Conservation (phyloP, 2,888 invertebrate species). For the Megalurothrips usitatus region DNA sequence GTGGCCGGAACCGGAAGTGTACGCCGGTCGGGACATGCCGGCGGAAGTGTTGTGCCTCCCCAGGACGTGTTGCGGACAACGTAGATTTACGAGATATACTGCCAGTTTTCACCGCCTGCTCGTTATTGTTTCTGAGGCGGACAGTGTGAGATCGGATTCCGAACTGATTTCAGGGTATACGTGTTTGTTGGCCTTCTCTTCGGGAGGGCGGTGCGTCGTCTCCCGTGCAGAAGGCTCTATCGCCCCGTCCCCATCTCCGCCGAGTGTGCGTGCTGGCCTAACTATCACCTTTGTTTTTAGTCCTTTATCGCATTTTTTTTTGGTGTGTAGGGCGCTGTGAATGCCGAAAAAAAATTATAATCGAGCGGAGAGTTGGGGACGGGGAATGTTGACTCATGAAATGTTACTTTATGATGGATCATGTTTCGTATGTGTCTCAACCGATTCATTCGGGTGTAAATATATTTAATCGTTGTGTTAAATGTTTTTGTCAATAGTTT, state of each 20-base stretch:
- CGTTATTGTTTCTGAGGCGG: neutral
- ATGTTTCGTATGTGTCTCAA: neutral
- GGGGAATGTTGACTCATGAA: neutral
- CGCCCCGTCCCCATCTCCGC: neutral
- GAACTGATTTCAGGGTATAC: slow-evolving; percentile 6
- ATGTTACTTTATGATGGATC: neutral
- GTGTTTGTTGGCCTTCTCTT: neutral
- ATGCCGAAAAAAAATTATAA: neutral
- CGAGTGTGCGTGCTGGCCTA: neutral
- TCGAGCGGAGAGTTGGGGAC: neutral
- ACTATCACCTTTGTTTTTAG: neutral
- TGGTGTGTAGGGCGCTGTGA: neutral
- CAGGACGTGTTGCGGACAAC: neutral
- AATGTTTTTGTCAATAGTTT: neutral
- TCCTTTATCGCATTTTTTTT: neutral
- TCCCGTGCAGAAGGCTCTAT: neutral
- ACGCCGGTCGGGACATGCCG: too few species aligned
- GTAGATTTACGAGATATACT: neutral
- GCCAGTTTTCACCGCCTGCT: neutral
- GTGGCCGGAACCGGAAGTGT: too few species aligned
- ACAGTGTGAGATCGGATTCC: neutral
- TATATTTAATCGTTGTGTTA: neutral
- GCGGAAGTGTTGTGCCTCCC: too few species aligned
- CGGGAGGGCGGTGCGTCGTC: too few species aligned
- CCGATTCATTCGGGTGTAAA: neutral